A percentile compares a stretch with the other conserved stretches of the same genome.
phyloP scores from a whole-genome alignment of 2,888 invertebrate species.

The Caenorhabditis imperialis region DNA sequence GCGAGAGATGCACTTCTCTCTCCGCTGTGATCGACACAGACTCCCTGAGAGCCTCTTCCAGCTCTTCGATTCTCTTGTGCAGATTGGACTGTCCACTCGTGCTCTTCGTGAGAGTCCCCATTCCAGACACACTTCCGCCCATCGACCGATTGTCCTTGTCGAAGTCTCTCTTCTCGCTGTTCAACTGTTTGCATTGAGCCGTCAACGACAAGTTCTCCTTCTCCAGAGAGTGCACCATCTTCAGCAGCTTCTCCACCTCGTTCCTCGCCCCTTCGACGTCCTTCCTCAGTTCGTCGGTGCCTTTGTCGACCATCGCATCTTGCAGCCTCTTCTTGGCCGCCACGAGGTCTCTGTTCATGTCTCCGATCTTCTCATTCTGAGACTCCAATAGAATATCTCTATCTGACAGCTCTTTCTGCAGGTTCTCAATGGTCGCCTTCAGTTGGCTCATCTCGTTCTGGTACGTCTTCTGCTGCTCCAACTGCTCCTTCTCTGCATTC shows the following conservation, averaged over 20 bases:
- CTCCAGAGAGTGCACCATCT: conserved; percentile 79
- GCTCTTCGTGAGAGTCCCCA: conserved; percentile 23
- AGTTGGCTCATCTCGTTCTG: conserved; percentile 60
- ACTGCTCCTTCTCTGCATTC: conserved; percentile 71
- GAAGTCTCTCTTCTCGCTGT: conserved; percentile 18
- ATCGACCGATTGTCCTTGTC: conserved; percentile 12
- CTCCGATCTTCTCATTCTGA: conserved; percentile 78
- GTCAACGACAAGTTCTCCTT: conserved; percentile 76
- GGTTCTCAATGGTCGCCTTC: conserved; percentile 69
- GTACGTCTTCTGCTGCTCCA: conserved; percentile 71
- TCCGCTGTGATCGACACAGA: conserved; percentile 83
- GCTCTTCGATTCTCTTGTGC: conserved; percentile 83
- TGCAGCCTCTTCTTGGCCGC: conserved; percentile 56
- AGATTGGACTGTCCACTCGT: conserved; percentile 16
- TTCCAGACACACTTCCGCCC: conserved; percentile 8
- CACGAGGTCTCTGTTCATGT: conserved; percentile 70
- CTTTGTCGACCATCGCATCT: conserved; percentile 65
- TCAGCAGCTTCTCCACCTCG: conserved; percentile 80
- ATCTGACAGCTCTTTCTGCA: conserved; percentile 77
- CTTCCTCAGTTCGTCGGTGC: conserved; percentile 60
- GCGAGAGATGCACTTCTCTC: conserved; percentile 80
- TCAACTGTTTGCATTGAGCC: conserved; percentile 57
- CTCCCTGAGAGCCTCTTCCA: conserved; percentile 89
- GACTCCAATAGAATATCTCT: conserved; percentile 77
- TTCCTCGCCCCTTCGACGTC: conserved; percentile 74